These are phyloP conservation scores for Yponomeuta cagnagella DNA, from an alignment of 2,888 invertebrate species.

Conservation along the genomic window DNA sequence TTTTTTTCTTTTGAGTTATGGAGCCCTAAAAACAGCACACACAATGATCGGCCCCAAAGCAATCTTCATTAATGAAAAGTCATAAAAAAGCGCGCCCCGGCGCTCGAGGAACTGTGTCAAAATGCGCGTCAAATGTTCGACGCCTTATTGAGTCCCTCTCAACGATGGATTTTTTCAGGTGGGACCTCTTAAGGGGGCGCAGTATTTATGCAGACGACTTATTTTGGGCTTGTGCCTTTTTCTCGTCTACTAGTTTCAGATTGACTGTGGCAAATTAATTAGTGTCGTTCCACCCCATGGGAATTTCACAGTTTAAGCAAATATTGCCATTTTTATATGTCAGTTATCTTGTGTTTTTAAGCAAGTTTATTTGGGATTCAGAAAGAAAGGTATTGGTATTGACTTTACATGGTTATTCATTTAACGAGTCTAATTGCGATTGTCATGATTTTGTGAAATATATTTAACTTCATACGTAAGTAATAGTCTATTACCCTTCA, in stretches of 20 bases:
- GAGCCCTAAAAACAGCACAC: not conserved
- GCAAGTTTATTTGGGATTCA: too few species aligned
- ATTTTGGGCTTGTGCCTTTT: not conserved
- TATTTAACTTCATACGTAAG: too few species aligned
- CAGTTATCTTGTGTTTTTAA: too few species aligned
- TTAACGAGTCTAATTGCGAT: too few species aligned
- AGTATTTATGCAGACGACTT: not conserved
- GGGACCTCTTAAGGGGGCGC: slow-evolving; percentile 21
- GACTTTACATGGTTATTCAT: too few species aligned
- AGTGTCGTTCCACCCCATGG: not conserved
- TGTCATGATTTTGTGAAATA: too few species aligned
- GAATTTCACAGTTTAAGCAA: too few species aligned
- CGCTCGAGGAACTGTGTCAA: slow-evolving; percentile 40
- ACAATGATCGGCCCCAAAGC: slow-evolving; percentile 63
- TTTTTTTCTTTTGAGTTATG: too few species aligned
- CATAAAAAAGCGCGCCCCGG: slow-evolving; percentile 45
- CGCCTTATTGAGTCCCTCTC: slow-evolving; percentile 55
- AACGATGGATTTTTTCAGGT: slow-evolving; percentile 39
- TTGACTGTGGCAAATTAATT: not conserved
- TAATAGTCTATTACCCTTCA: too few species aligned
- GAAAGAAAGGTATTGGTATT: too few species aligned
- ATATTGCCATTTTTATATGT: too few species aligned
- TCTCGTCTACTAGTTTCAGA: not conserved
- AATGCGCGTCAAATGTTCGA: slow-evolving; percentile 55
- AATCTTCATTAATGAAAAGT: slow-evolving; percentile 67